These are phyloP conservation scores for Neofelis nebulosa DNA, from an alignment of 2,113 vertebrate species.

Conservation along the genomic window DNA sequence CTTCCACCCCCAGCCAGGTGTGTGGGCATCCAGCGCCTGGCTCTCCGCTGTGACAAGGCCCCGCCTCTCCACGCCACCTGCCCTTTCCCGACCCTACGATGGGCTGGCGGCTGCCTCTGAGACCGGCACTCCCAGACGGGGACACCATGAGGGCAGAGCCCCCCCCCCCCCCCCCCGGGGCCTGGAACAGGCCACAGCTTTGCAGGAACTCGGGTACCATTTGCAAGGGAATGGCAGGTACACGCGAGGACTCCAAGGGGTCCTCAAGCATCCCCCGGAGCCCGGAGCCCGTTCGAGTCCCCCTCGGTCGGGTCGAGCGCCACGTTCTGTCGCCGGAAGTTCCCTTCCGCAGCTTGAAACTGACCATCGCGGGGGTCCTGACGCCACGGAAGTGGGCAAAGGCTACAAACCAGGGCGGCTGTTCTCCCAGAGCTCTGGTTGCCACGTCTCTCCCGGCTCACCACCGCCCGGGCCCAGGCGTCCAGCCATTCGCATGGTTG, in stretches of 20 bases:
- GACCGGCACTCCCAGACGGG: not conserved
- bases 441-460: rapidly evolving
- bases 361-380: rapidly evolving
- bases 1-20: not conserved
- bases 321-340: not conserved
- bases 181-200: not conserved
- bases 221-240: not conserved
- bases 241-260: not conserved
- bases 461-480: rapidly evolving
- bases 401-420: not conserved
- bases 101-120: not conserved
- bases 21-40: rapidly evolving
- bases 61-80: not conserved
- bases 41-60: not conserved
- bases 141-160: not conserved
- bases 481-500: not conserved
- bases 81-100: not conserved
- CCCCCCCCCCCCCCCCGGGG: not conserved
- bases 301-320: not conserved
- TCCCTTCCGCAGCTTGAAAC: not conserved
- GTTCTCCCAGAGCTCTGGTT: not conserved
- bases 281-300: not conserved
- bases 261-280: rapidly evolving
- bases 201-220: not conserved
- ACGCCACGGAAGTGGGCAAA: rapidly evolving